A percentile compares a stretch with the other conserved stretches of the same genome.
These are phyloP conservation scores for Synergus itoensis DNA, from an alignment of 2,888 invertebrate species.

Conservation along the genomic window DNA sequence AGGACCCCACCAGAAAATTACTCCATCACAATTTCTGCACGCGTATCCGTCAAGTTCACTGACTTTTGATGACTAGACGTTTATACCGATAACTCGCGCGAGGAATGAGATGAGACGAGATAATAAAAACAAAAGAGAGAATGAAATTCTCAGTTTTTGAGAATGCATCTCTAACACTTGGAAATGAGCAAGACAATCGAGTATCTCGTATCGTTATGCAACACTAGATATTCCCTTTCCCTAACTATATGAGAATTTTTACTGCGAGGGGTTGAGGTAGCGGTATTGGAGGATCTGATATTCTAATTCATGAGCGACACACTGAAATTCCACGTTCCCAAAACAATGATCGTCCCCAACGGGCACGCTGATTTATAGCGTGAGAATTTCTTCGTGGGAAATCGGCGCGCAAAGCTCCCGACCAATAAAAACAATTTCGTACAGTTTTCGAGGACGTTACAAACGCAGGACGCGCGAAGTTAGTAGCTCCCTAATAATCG, in stretches of 20 bases:
- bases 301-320: constrained; percentile 66
- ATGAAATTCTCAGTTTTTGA: too few species aligned
- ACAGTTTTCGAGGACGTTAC: constrained; percentile 21
- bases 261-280: constrained; percentile 16
- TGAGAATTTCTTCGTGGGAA: constrained; percentile 67
- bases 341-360: constrained; percentile 63
- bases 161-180: too few species aligned
- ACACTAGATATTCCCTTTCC: constrained; percentile 36
- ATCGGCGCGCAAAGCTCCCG: constrained; percentile 59
- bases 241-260: constrained; percentile 36
- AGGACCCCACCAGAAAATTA: too few species aligned
- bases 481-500: constrained; percentile 35
- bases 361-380: constrained; percentile 65
- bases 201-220: too few species aligned
- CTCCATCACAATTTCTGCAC: too few species aligned
- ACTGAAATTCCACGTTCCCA: constrained; percentile 62
- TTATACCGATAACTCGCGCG: too few species aligned
- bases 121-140: too few species aligned
- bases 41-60: too few species aligned
- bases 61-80: too few species aligned
- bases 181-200: too few species aligned
- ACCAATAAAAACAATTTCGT: constrained; percentile 54
- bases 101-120: too few species aligned
- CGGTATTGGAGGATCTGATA: constrained; percentile 54
- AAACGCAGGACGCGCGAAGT: constrained; percentile 35